Evolutionary conservation across 2,113 vertebrate species (phyloP).

Genomic region (Raphicerus campestris): DNA sequence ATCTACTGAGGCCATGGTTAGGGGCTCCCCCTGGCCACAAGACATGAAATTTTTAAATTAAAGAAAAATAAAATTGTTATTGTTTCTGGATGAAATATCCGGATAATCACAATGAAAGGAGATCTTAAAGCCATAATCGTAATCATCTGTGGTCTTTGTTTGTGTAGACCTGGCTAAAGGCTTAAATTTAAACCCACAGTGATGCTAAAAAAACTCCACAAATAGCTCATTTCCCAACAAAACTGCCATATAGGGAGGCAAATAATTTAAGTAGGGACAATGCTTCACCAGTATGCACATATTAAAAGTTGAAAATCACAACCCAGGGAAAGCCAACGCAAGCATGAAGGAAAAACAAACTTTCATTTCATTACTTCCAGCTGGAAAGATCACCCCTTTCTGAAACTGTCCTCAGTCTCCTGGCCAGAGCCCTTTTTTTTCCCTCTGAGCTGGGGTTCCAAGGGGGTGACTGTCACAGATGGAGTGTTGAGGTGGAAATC

Average conservation of each 20-base stretch:
- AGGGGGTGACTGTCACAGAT: background rate
- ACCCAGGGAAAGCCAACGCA: constrained; percentile 28
- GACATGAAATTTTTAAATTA: background rate
- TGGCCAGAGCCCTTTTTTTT: background rate
- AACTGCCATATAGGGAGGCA: constrained; percentile 55
- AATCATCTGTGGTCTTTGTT: background rate
- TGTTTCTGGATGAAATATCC: constrained; percentile 18
- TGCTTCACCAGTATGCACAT: constrained; percentile 23
- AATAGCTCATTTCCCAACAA: constrained; percentile 54
- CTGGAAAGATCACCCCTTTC: background rate
- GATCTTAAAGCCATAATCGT: background rate
- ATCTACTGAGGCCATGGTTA: background rate
- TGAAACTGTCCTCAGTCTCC: background rate
- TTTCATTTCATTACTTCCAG: background rate
- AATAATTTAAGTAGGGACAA: constrained; percentile 45
- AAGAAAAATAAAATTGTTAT: constrained; percentile 22
- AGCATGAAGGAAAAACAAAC: constrained; percentile 25
- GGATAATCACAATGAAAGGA: background rate
- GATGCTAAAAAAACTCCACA: constrained; percentile 7
- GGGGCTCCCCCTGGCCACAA: background rate
- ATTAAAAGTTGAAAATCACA: constrained; percentile 52
- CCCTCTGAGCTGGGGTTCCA: background rate
- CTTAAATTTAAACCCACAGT: background rate
- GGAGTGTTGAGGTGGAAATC: too few species aligned
- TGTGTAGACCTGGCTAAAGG: constrained; percentile 19